Evolutionary conservation across 2,888 invertebrate genomes (phyloP), one percentile per base, ranked within the genome.

Genomic region (Hyalella azteca): DNA sequence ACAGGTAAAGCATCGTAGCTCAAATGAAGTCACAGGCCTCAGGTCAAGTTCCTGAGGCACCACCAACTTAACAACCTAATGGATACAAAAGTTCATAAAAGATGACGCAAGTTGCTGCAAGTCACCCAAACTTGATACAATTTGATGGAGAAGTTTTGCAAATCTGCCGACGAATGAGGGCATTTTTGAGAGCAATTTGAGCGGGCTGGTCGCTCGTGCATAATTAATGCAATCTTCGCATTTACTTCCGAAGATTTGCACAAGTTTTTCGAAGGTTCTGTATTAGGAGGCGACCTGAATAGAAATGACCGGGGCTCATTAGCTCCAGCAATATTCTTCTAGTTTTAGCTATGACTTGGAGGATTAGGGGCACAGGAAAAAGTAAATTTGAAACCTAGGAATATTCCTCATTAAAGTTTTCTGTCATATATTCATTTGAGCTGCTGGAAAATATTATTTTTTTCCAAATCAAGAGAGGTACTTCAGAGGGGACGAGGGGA

Each of bases 21-120:
- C 11, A 54, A 54, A 54, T 54, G 54, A 54, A 54, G 66, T 66
- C 66, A 22, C 11, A 36, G 36, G 66, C 36, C 66, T n/a, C 66
- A 29, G 66, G 36, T n/a, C 29, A 66, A 7, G 15, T 36, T 66
- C 39, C 19, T 22, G 7, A 13, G 5, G 36, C 66, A 36, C 19
- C n/a, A 66, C 36, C 66, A 66, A 66, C 66, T 66, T 66, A 66
- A 66, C 66, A 66, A 66, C 66, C 66, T 66, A 66, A 66, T 66
- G 66, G 66, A 66, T 66, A 66, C 66, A 66, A 66, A 66, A 66
- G 66, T 66, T 66, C 66, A 66, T 66, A 66, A 66, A 66, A 66
- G 66, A 66, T 66, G 66, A 66, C 66, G 36, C 66, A 66, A 66
- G 36, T 66, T 66, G 66, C 32, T 66, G 66, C 66, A 36, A 66